Evolutionary conservation across 1,140 invertebrate species (phyloP).

Genomic region (Drosophila erecta): DNA sequence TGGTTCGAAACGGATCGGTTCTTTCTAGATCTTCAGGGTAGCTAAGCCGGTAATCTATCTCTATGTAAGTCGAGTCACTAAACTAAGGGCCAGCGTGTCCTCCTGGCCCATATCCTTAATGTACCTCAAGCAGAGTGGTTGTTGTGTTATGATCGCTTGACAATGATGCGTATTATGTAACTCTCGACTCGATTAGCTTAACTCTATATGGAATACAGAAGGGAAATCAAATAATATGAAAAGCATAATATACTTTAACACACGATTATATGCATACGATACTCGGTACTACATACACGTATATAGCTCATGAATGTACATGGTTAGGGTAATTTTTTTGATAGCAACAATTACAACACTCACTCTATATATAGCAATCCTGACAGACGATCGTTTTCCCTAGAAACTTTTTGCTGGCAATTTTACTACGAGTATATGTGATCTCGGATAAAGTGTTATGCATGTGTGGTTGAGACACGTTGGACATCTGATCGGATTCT

Average conservation of each 20-base stretch:
- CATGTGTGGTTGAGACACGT: conserved; percentile 9
- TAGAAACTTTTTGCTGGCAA: conserved; percentile 43
- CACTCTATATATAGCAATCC: conserved; percentile 28
- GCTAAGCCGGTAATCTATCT: conserved; percentile 29
- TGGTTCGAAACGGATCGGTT: conserved; percentile 3
- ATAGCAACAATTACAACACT: conserved; percentile 42
- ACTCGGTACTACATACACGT: conserved; percentile 19
- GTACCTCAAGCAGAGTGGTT: conserved; percentile 80
- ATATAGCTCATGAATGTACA: conserved; percentile 52
- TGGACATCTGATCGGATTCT: conserved; percentile 16
- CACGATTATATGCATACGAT: conserved; percentile 29
- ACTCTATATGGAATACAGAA: conserved; percentile 20
- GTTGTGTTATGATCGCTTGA: conserved; percentile 43
- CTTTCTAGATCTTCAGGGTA: conserved; percentile 53
- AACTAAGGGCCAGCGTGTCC: conserved; percentile 36
- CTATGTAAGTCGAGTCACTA: conserved; percentile 43
- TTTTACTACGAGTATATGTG: conserved; percentile 39
- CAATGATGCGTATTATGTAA: conserved; percentile 28
- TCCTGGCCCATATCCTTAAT: conserved; percentile 73
- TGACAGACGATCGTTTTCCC: background rate
- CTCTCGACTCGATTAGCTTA: conserved; percentile 60
- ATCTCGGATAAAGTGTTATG: conserved; percentile 36
- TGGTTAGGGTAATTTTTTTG: conserved; percentile 52
- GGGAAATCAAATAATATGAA: background rate
- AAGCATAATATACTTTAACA: conserved; percentile 9